Conservation (phyloP, 1,140 invertebrate species). For the Battus philenor region DNA sequence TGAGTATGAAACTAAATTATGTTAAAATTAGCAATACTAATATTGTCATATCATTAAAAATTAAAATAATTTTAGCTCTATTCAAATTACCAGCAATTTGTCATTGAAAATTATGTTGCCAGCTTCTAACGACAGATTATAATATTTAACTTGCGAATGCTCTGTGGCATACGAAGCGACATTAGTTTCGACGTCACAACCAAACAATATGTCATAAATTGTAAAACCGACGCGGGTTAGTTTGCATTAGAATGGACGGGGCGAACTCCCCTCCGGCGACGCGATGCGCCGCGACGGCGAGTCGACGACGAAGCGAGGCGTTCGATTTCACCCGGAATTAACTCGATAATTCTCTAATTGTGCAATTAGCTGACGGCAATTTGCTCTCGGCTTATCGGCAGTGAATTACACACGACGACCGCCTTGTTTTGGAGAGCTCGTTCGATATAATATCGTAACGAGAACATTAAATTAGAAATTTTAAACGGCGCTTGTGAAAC, state of each 20-base stretch:
- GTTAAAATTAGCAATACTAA: too few species aligned
- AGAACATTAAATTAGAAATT: conserved; percentile 10
- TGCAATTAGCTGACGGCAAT: conserved; percentile 60
- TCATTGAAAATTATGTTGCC: too few species aligned
- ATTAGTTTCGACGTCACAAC: conserved; percentile 36
- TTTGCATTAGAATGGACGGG: conserved; percentile 58
- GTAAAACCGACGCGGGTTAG: conserved; percentile 39
- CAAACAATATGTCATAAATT: conserved; percentile 61
- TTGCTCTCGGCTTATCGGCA: conserved; percentile 42
- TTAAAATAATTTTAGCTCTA: too few species aligned
- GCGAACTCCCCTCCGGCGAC: conserved; percentile 1
- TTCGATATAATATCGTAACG: conserved; percentile 10
- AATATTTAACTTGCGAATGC: conserved; percentile 1
- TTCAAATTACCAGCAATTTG: too few species aligned
- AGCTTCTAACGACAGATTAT: conserved; percentile 1
- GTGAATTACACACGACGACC: conserved; percentile 20
- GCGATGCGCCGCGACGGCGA: conserved; percentile 6
- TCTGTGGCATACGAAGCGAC: conserved; percentile 5
- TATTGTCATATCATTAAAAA: too few species aligned
- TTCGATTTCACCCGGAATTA: conserved; percentile 64
- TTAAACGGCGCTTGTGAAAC: not conserved
- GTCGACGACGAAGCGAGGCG: conserved; percentile 22
- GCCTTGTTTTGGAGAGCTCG: not conserved
- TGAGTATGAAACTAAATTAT: too few species aligned
- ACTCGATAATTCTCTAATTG: conserved; percentile 66